These are phyloP conservation scores for Ophthalmolycus amberensis DNA, from an alignment of 2,113 vertebrate species.

Conservation along the genomic window DNA sequence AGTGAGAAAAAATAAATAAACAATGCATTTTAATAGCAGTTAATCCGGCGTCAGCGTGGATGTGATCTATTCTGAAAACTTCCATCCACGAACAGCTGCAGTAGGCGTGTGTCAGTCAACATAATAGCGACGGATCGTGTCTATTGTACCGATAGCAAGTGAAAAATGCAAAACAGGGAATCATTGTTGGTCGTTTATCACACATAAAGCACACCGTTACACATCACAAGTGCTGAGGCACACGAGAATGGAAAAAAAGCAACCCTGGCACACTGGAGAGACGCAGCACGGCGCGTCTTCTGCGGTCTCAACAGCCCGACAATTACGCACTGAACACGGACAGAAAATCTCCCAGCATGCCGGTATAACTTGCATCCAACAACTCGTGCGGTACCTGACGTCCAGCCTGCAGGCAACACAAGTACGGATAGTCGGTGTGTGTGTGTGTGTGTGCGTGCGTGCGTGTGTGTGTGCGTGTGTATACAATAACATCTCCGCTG, in stretches of 20 bases:
- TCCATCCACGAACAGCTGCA: constrained; percentile 49
- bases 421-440: not conserved
- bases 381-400: not conserved
- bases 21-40: constrained; percentile 13
- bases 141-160: not conserved
- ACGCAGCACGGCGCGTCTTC: constrained; percentile 19
- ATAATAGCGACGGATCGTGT: not conserved
- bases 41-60: constrained; percentile 26
- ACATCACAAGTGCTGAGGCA: constrained; percentile 26
- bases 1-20: not conserved
- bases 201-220: constrained; percentile 8
- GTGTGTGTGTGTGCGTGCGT: not conserved
- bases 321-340: constrained; percentile 18
- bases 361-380: constrained; percentile 12
- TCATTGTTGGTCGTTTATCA: not conserved
- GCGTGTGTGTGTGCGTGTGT: not conserved
- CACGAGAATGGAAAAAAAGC: not conserved
- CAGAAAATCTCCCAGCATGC: not conserved
- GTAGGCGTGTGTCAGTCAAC: constrained; percentile 7
- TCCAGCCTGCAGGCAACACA: constrained; percentile 35
- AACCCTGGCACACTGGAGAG: constrained; percentile 9
- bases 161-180: not conserved
- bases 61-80: constrained; percentile 57
- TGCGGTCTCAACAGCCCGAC: constrained; percentile 66
- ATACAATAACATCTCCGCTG: not conserved